Conservation (phyloP, 2,888 invertebrate genomes). For the Nemurella pictetii region DNA sequence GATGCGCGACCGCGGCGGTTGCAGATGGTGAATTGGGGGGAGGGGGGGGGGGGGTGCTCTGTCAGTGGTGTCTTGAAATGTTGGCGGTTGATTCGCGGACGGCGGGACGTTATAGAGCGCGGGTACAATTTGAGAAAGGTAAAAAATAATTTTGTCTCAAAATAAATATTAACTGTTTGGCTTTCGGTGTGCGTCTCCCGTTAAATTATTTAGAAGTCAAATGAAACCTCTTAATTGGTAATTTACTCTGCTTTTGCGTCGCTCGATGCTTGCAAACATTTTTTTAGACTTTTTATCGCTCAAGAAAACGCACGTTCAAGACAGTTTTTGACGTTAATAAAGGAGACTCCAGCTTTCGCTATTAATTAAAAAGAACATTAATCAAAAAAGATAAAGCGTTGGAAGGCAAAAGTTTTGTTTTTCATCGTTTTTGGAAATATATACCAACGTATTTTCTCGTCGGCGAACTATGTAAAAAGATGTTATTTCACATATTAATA, state of each 20-base stretch:
- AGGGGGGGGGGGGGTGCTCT: background rate
- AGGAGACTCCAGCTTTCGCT: constrained; percentile 35
- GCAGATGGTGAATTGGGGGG: background rate
- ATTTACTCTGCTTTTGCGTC: background rate
- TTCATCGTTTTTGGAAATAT: background rate
- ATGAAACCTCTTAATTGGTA: constrained; percentile 8
- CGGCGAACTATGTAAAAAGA: too few relatives aligned
- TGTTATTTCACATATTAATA: too few relatives aligned
- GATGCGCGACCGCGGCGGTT: too few relatives aligned
- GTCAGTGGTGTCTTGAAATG: background rate
- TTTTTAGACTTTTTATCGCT: constrained; percentile 3
- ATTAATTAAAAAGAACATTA: constrained; percentile 41
- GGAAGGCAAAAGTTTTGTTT: background rate
- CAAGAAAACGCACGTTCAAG: constrained; percentile 19
- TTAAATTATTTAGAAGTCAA: constrained; percentile 10
- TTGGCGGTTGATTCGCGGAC: background rate
- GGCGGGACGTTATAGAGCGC: too few relatives aligned
- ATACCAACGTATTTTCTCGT: background rate
- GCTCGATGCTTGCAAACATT: background rate
- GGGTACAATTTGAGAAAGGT: too few relatives aligned
- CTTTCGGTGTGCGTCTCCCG: background rate
- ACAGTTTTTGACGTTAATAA: constrained; percentile 31
- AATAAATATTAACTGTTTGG: background rate
- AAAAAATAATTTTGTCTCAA: background rate
- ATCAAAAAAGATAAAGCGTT: constrained; percentile 35